Evolutionary conservation across 2,888 invertebrate species (phyloP).

Genomic region (Thecocarcelia acutangulata): DNA sequence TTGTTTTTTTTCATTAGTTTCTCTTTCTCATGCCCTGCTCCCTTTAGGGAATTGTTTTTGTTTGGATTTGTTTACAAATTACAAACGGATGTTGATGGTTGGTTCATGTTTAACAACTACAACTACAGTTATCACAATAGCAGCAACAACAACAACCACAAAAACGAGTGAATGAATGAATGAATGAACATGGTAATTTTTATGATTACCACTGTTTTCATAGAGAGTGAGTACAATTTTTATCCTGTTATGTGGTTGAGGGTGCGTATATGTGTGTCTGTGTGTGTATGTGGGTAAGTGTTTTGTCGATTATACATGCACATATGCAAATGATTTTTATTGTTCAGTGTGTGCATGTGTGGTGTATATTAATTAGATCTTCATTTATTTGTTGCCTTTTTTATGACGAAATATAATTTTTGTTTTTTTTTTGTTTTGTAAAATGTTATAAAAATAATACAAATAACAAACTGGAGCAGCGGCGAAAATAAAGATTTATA

Average conservation of each 20-base stretch:
- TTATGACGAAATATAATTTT: slow-evolving; percentile 17
- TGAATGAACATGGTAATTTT: slow-evolving; percentile 66
- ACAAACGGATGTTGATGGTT: slow-evolving; percentile 63
- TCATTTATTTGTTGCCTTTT: slow-evolving; percentile 43
- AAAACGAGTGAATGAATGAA: slow-evolving; percentile 50
- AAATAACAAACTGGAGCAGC: slow-evolving; percentile 38
- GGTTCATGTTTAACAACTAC: slow-evolving; percentile 35
- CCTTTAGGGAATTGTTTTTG: slow-evolving; percentile 60
- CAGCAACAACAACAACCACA: slow-evolving; percentile 36
- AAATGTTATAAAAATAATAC: slow-evolving; percentile 23
- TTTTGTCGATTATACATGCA: slow-evolving; percentile 1
- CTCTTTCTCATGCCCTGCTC: neutral
- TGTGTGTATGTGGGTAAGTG: neutral
- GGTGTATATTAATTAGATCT: slow-evolving; percentile 68
- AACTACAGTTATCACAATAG: slow-evolving; percentile 26
- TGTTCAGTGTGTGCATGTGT: neutral
- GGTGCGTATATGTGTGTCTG: too few species aligned
- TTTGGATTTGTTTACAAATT: slow-evolving; percentile 67
- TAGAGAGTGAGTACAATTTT: slow-evolving; percentile 37
- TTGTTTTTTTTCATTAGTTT: too few species aligned
- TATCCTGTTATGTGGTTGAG: slow-evolving; percentile 4
- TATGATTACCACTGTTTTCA: slow-evolving; percentile 57
- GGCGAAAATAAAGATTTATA: slow-evolving; percentile 47
- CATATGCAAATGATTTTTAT: slow-evolving; percentile 44
- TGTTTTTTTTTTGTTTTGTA: slow-evolving; percentile 3